Conservation (phyloP, 1,140 invertebrate species). For the Agrilus planipennis region DNA sequence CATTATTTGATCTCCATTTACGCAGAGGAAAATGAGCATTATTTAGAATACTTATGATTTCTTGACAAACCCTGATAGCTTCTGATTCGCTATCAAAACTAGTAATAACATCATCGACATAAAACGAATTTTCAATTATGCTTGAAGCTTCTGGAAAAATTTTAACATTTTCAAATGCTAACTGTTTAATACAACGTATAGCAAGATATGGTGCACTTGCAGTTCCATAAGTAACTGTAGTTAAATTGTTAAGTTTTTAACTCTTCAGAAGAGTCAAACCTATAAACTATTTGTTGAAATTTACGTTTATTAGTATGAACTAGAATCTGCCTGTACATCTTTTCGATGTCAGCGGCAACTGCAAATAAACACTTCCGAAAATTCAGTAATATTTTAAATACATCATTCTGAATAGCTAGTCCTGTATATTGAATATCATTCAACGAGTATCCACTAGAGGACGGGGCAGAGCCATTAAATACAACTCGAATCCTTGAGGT, state of each 20-base stretch:
- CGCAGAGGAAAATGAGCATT: neutral
- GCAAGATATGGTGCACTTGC: conserved; percentile 11
- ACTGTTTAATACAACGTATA: conserved; percentile 5
- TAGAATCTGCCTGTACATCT: conserved; percentile 13
- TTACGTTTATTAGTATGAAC: conserved; percentile 9
- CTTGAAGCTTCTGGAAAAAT: conserved; percentile 3
- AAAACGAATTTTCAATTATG: conserved; percentile 6
- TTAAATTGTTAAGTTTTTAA: conserved; percentile 21
- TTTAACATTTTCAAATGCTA: conserved; percentile 1
- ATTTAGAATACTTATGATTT: neutral
- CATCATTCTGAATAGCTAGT: conserved; percentile 8
- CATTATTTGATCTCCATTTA: conserved; percentile 1
- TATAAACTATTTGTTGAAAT: conserved; percentile 27
- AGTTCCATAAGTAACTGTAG: conserved; percentile 29
- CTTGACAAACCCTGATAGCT: neutral
- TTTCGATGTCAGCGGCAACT: conserved; percentile 6
- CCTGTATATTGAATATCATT: conserved; percentile 13
- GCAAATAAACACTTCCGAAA: conserved; percentile 4
- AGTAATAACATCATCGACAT: conserved; percentile 10
- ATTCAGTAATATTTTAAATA: neutral
- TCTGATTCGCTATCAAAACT: neutral
- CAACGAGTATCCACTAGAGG: conserved; percentile 4
- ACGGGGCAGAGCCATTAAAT: conserved; percentile 9
- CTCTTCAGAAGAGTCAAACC: conserved; percentile 10
- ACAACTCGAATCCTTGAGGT: conserved; percentile 12